Conservation (phyloP, 2,888 invertebrate species). For the Melipona beecheii region DNA sequence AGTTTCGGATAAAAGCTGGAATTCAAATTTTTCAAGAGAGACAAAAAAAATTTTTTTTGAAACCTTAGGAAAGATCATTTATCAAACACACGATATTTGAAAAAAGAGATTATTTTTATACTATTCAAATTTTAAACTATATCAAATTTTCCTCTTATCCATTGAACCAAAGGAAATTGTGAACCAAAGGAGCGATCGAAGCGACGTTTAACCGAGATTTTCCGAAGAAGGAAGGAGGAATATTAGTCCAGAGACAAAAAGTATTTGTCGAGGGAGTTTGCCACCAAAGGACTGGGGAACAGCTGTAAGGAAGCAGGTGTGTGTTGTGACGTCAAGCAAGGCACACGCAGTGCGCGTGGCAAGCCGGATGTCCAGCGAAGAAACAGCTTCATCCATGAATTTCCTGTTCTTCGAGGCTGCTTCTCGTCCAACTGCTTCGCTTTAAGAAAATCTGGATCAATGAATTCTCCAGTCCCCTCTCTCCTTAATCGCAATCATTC, state of each 20-base stretch:
- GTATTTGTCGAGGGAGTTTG: slow-evolving; percentile 63
- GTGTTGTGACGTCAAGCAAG: slow-evolving; percentile 79
- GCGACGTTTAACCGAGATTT: slow-evolving; percentile 10
- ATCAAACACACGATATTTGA: not conserved
- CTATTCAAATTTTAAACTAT: not conserved
- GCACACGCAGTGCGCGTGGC: slow-evolving; percentile 81
- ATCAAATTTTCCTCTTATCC: not conserved
- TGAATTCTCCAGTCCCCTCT: not conserved
- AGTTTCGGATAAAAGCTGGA: too few relatives aligned
- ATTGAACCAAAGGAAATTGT: not conserved
- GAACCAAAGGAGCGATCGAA: too few relatives aligned
- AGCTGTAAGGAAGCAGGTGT: slow-evolving; percentile 84
- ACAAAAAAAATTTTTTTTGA: too few relatives aligned
- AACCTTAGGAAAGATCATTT: too few relatives aligned
- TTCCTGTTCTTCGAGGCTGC: slow-evolving; percentile 39
- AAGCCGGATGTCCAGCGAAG: slow-evolving; percentile 73
- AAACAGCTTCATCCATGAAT: slow-evolving; percentile 51
- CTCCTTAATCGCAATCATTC: too few relatives aligned
- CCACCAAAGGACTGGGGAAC: slow-evolving; percentile 78
- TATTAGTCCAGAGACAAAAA: slow-evolving; percentile 5
- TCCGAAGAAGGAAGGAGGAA: not conserved
- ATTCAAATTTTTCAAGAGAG: too few relatives aligned
- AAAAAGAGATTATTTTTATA: not conserved
- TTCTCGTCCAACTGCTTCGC: not conserved
- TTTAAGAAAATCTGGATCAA: not conserved